These are phyloP conservation scores for Trachelus troglodyta DNA, from an alignment of 2,888 invertebrate species.

Conservation along the genomic window DNA sequence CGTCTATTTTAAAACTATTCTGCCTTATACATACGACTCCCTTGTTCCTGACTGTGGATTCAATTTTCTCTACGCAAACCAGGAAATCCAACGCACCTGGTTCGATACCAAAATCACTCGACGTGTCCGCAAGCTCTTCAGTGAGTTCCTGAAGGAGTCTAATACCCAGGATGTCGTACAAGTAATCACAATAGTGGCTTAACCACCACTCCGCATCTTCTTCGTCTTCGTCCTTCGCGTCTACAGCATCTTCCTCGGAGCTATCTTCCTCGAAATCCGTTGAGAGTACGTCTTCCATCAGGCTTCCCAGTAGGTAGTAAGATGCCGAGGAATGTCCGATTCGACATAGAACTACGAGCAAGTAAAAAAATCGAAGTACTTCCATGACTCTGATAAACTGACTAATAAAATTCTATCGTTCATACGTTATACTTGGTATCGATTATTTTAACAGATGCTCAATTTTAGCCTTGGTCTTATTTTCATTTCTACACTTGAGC, in stretches of 20 bases:
- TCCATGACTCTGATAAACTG: not conserved
- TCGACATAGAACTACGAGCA: not conserved
- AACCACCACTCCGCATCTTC: not conserved
- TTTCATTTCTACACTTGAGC: not conserved
- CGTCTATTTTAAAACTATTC: not conserved
- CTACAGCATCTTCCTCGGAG: not conserved
- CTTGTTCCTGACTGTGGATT: conserved; percentile 23
- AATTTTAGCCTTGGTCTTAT: not conserved
- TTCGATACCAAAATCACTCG: conserved; percentile 23
- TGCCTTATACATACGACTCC: not conserved
- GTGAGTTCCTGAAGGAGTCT: not conserved
- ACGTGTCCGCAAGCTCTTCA: not conserved
- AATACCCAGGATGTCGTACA: not conserved
- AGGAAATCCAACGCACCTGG: conserved; percentile 48
- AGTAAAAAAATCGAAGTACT: not conserved
- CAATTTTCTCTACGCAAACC: conserved; percentile 41
- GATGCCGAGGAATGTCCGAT: not conserved
- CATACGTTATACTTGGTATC: not conserved
- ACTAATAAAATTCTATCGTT: not conserved
- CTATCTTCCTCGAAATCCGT: not conserved
- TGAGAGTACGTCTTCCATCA: not conserved
- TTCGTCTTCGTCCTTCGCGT: not conserved
- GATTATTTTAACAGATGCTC: not conserved
- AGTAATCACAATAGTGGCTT: not conserved
- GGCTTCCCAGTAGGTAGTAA: not conserved